Conservation (phyloP, 2,797 vertebrate species). For the Avahi laniger region DNA sequence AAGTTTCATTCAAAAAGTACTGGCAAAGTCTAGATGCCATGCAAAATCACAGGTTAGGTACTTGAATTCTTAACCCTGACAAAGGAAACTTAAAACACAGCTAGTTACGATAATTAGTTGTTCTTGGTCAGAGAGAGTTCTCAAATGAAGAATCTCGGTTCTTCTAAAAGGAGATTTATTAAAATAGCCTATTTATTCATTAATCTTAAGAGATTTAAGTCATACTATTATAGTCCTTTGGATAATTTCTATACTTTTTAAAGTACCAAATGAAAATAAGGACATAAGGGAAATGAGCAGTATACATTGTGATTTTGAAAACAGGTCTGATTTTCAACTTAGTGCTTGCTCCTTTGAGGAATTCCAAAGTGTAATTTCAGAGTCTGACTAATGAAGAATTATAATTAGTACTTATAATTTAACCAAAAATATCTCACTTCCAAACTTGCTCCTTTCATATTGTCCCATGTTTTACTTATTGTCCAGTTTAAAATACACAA, state of each 20-base stretch:
- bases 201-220: not conserved
- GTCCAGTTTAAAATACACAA: not conserved
- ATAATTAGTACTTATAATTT: not conserved
- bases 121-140: not conserved
- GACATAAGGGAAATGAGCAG: not conserved
- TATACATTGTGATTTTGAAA: not conserved
- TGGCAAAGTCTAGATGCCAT: not conserved
- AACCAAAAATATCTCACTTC: not conserved
- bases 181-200: not conserved
- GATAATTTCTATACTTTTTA: not conserved
- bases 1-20: not conserved
- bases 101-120: not conserved
- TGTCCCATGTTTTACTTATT: not conserved
- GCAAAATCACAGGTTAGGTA: not conserved
- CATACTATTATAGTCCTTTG: not conserved
- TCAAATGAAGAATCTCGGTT: not conserved
- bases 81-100: not conserved
- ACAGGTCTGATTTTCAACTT: conserved; percentile 51
- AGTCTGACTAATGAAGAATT: conserved; percentile 51
- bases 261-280: not conserved
- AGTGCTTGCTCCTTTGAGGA: conserved; percentile 34
- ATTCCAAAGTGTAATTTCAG: conserved; percentile 59
- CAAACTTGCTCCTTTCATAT: not conserved
- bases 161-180: not conserved
- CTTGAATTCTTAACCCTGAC: not conserved